Evolutionary conservation across 2,888 invertebrate species (phyloP).

Genomic region (Tetranychus truncatus): DNA sequence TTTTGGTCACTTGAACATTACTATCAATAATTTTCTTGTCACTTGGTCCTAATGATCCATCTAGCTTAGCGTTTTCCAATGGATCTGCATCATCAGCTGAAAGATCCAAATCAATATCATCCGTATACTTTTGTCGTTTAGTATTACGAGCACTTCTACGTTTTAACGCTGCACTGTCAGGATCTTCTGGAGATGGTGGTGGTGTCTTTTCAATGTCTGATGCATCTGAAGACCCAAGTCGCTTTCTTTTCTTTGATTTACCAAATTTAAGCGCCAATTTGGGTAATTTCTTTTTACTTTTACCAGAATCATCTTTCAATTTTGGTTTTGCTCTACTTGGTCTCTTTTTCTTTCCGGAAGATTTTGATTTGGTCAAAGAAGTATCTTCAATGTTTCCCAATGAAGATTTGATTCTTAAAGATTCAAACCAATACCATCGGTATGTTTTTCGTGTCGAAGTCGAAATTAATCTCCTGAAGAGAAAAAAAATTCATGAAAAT

Average conservation of each 20-base stretch:
- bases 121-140: conserved; percentile 76
- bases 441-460: too few relatives aligned
- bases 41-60: neutral
- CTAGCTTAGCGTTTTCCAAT: neutral
- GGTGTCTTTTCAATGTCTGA: conserved; percentile 30
- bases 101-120: conserved; percentile 73
- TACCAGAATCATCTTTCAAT: conserved; percentile 5
- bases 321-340: conserved; percentile 35
- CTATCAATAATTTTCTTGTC: conserved; percentile 7
- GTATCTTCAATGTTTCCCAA: conserved; percentile 9
- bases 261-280: conserved; percentile 29
- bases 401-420: neutral
- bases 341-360: conserved; percentile 26
- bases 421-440: too few relatives aligned
- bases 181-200: conserved; percentile 29
- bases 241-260: conserved; percentile 27
- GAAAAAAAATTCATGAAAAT: too few relatives aligned
- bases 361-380: conserved; percentile 25
- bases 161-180: conserved; percentile 31
- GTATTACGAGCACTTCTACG: conserved; percentile 75
- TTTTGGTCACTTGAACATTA: conserved; percentile 16
- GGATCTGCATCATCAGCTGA: conserved; percentile 47
- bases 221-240: conserved; percentile 27
- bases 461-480: too few relatives aligned
- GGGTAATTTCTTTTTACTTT: conserved; percentile 25